Evolutionary conservation across 2,113 vertebrate species (phyloP).

Genomic region (Seriola aureovittata): DNA sequence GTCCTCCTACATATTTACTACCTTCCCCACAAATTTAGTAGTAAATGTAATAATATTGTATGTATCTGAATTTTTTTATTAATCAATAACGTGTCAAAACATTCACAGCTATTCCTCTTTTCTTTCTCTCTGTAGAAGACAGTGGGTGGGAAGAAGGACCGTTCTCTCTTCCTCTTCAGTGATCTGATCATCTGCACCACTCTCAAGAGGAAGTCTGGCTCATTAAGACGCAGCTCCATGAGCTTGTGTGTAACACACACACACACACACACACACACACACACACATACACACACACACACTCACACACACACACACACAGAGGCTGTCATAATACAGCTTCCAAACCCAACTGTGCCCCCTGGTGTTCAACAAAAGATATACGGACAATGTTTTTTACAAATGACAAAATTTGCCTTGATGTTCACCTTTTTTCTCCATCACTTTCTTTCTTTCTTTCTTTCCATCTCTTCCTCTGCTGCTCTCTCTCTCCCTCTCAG

Average conservation of each 20-base stretch:
- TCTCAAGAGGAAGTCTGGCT: conserved; percentile 97
- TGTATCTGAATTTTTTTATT: neutral
- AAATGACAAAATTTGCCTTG: neutral
- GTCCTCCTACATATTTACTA: neutral
- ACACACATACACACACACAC: neutral
- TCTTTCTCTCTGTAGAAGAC: conserved; percentile 87
- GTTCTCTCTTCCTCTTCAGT: conserved; percentile 97
- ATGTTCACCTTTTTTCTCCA: neutral
- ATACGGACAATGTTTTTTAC: neutral
- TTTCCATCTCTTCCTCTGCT: neutral
- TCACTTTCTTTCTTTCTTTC: no score
- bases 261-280: neutral
- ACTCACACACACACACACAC: neutral
- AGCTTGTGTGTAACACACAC: conserved; percentile 89
- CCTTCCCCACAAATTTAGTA: neutral
- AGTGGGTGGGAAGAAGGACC: conserved; percentile 95
- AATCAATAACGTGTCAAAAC: neutral
- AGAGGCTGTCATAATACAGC: neutral
- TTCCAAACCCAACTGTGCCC: conserved; percentile 24
- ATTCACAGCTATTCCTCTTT: conserved; percentile 5
- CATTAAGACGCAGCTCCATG: conserved; percentile 97
- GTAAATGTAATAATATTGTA: neutral
- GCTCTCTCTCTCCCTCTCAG: conserved; percentile 73
- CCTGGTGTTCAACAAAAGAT: conserved; percentile 40
- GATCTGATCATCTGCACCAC: conserved; percentile 98